phyloP scores from a whole-genome alignment of 2,888 invertebrate species.

The Glaucopsyche alexis region DNA sequence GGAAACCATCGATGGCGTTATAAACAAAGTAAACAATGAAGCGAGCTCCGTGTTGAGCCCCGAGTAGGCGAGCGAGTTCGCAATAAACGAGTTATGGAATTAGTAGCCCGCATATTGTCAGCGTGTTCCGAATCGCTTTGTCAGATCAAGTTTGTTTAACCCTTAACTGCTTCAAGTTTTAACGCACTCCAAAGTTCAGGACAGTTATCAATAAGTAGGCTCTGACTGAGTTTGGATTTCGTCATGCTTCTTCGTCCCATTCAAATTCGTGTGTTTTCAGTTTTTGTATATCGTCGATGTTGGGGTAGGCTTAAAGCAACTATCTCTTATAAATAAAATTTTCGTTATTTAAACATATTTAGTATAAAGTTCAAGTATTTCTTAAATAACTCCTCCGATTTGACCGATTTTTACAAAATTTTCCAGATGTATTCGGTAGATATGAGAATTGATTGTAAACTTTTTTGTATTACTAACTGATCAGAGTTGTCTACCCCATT shows the following conservation, averaged over 20 bases:
- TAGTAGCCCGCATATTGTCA: slow-evolving; percentile 43
- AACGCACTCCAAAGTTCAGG: slow-evolving; percentile 4
- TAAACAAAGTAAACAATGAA: slow-evolving; percentile 46
- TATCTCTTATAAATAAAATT: no score
- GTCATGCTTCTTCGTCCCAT: not conserved
- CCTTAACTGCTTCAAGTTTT: slow-evolving; percentile 5
- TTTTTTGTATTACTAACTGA: no score
- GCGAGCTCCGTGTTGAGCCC: slow-evolving; percentile 47
- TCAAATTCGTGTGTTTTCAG: not conserved
- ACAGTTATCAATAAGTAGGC: slow-evolving; percentile 6
- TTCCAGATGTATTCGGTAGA: no score
- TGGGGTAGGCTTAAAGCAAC: no score
- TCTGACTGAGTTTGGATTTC: not conserved
- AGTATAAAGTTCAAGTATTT: no score
- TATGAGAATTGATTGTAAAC: not conserved
- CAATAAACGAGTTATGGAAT: slow-evolving; percentile 71
- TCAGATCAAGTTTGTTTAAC: slow-evolving; percentile 11
- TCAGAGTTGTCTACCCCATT: no score
- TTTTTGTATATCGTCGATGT: not conserved
- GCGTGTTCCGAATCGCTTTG: slow-evolving; percentile 22
- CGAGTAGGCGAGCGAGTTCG: slow-evolving; percentile 61
- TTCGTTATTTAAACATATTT: no score
- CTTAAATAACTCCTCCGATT: no score
- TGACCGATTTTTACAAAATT: not conserved
- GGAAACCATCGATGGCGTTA: not conserved